A percentile compares a stretch with the other conserved stretches of the same genome.
Conservation (phyloP, 92 coral and sea anemone species). For the Phenganax stokvisi region DNA sequence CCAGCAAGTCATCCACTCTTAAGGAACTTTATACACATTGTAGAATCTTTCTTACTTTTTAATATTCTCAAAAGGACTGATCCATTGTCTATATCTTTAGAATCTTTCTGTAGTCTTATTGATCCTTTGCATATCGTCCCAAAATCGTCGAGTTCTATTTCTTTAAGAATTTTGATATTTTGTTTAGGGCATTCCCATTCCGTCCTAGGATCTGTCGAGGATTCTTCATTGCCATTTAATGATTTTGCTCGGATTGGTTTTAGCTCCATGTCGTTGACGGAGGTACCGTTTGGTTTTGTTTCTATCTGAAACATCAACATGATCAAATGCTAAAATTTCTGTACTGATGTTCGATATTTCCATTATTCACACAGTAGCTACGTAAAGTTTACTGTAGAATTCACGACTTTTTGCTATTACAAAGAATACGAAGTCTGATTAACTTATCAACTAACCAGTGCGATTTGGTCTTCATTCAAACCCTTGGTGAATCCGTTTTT, state of each 20-base stretch:
- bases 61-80: slow-evolving; percentile 33
- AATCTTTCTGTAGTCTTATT: not conserved
- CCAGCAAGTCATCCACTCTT: no score
- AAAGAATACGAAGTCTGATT: not conserved
- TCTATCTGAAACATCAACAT: slow-evolving; percentile 15
- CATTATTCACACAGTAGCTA: not conserved
- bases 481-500: not conserved
- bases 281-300: not conserved
- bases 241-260: slow-evolving; percentile 36
- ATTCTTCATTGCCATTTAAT: slow-evolving; percentile 5
- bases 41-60: slow-evolving; percentile 13
- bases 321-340: not conserved
- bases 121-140: slow-evolving; percentile 35
- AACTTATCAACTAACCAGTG: slow-evolving; percentile 4
- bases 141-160: slow-evolving; percentile 18
- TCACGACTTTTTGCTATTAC: not conserved
- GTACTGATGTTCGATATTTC: not conserved
- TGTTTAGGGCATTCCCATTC: slow-evolving; percentile 29
- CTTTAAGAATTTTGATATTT: slow-evolving; percentile 16
- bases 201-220: slow-evolving; percentile 7
- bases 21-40: not conserved
- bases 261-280: not conserved
- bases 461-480: slow-evolving; percentile 7
- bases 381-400: not conserved
- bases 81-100: not conserved